Evolutionary conservation across 2,113 vertebrate genomes (phyloP), one percentile per base, ranked within the genome.

Genomic region (Craseonycteris thonglongyai): DNA sequence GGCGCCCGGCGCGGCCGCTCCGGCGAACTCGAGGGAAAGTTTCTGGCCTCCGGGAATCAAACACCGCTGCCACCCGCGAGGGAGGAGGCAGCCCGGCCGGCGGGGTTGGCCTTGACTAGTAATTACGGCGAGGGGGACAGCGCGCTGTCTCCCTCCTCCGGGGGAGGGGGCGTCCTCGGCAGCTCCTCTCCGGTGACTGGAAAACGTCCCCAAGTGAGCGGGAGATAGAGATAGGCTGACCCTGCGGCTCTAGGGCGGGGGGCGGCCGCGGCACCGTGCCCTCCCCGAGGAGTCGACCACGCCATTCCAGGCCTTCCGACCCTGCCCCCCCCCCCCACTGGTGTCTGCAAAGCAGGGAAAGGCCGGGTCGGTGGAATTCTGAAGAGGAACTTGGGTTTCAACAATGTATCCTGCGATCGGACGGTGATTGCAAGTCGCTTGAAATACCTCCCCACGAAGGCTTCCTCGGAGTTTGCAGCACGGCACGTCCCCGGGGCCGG

Each of bases 21-120:
- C 3, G 21, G 81, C 58, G 28, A 94, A 90, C 95, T 93, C 88
- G 66, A 96, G 95, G n/a, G 93, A 95, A 97, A 97, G 96, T 97
- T 97, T 96, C 40, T 79, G 95, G 94, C 96, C 93, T 95, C 76
- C 7, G 79, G 96, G 89, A 91, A 58, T 66, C 72, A 56, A 90
- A 85, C 88, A 9, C 66, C 74, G 65, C 75, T 65, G 89, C 86
- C 94, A 76, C 83, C 85, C 92, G 42, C 61, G 28, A 91, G 58
- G 88, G 95, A 92, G n/a, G n/a, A n/a, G n/a, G n/a, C n/a, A n/a
- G n/a, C n/a, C n/a, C n/a, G n/a, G n/a, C n/a, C n/a, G n/a, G n/a
- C n/a, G n/a, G n/a, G n/a, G n/a, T n/a, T n/a, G n/a, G n/a, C n/a
- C n/a, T n/a, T n/a, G n/a, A n/a, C n/a, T n/a, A n/a, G n/a, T n/a